phyloP scores from a whole-genome alignment of 2,888 invertebrate genomes.

The Empis livida region DNA sequence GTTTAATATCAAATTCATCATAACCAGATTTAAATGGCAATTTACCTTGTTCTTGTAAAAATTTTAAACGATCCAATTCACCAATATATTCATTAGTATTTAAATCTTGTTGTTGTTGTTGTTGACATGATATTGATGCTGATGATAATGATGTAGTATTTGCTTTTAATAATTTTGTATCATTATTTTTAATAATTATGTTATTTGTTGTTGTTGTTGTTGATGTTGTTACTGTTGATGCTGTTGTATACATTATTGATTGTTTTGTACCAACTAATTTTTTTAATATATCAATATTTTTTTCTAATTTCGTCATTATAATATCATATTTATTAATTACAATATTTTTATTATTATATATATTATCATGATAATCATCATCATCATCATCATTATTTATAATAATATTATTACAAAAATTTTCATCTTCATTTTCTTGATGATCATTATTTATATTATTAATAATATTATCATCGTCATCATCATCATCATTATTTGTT shows the following conservation, averaged over 20 bases:
- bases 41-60: constrained; percentile 5
- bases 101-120: not conserved
- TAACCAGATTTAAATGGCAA: not conserved
- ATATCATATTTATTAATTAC: constrained; percentile 18
- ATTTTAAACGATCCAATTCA: constrained; percentile 9
- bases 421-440: too few relatives aligned
- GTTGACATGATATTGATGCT: not conserved
- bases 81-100: not conserved
- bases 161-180: not conserved
- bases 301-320: constrained; percentile 27
- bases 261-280: constrained; percentile 28
- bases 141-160: not conserved
- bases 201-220: not conserved
- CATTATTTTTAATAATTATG: not conserved
- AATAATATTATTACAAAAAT: too few relatives aligned
- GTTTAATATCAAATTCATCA: not conserved
- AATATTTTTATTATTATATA: constrained; percentile 4
- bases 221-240: not conserved
- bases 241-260: too few relatives aligned
- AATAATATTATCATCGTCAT: constrained; percentile 12
- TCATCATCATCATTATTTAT: too few relatives aligned
- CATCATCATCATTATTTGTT: constrained; percentile 18
- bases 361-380: too few relatives aligned
- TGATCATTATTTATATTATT: constrained; percentile 16
- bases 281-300: constrained; percentile 31